Evolutionary conservation across 2,797 vertebrate genomes (phyloP), one percentile per base, ranked within the genome.

Genomic region (Pogoniulus pusillus): DNA sequence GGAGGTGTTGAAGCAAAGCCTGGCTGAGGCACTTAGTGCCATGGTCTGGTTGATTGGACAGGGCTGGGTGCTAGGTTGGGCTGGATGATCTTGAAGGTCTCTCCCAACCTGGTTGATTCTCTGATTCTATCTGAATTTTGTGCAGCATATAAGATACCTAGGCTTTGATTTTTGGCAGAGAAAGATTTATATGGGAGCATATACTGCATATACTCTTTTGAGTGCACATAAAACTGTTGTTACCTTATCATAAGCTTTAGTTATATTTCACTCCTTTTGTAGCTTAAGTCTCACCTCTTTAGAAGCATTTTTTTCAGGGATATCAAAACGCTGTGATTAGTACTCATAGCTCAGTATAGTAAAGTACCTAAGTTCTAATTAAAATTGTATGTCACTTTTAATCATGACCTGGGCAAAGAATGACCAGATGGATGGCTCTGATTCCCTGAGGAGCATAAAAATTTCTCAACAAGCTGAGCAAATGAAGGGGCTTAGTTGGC

Each of bases 401-500:
- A 81, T 93, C 55, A n/a, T 30, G 49, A 79, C 30, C 41, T 63
- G 41, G 19, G 20, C 88, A 71, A 89, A 62, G 55, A 90, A 84
- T 81, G 49, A 26, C 54, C 70, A 39, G 19, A 26, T 72, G 62
- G 53, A 62, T 84, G 37, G 16, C 57, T 87, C 5, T 0, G 0
- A 66, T 45, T 70, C 71, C 49, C 54, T 63, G 47, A 41, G 51
- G 57, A 77, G 23, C 39, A 34, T 16, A 39, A 81, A 65, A 53
- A 71, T 54, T 89, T 82, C 69, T 55, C 82, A 87, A 35, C 59
- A 90, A 87, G 37, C 14, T 1, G 14, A 85, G 72, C 54, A 91
- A 85, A 85, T 55, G 66, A 92, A 91, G 69, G 14, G 26, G 27
- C 69, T 93, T 70, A 55, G n/a, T 82, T 89, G 88, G 29, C 69